Percentiles rank a stretch among this genome's conserved stretches.
Evolutionary conservation across 1,140 invertebrate genomes (phyloP).

Genomic region (Plectrocnemia conspersa): DNA sequence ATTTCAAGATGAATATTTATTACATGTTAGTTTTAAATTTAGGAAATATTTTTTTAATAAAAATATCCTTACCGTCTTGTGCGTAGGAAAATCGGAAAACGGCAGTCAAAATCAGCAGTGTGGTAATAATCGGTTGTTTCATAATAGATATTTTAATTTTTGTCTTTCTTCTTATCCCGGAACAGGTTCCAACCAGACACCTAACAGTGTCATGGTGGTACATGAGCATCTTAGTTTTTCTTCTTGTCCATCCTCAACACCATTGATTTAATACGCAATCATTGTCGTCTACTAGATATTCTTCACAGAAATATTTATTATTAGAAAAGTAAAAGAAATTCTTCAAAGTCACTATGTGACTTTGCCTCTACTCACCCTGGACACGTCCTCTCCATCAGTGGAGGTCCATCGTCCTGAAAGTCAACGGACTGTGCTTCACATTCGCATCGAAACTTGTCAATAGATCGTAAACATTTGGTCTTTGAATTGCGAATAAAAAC

Average conservation of each 20-base stretch:
- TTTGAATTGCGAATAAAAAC: neutral
- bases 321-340: neutral
- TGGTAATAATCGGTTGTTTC: neutral
- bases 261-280: slow-evolving; percentile 8
- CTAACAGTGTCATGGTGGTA: slow-evolving; percentile 8
- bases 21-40: too few relatives aligned
- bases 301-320: neutral
- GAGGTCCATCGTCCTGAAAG: neutral
- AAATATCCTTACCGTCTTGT: neutral
- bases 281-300: neutral
- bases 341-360: neutral
- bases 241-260: neutral
- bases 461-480: neutral
- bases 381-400: slow-evolving; percentile 10
- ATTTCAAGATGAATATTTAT: too few relatives aligned
- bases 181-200: neutral
- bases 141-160: slow-evolving; percentile 7
- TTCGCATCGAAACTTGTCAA: neutral
- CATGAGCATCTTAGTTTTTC: slow-evolving; percentile 4
- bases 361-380: slow-evolving; percentile 1
- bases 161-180: slow-evolving; percentile 6
- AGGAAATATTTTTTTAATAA: too few relatives aligned
- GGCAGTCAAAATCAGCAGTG: neutral
- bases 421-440: neutral
- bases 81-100: neutral